These are phyloP conservation scores for Druceiella hillmani DNA, from an alignment of 2,888 invertebrate species.

Conservation along the genomic window DNA sequence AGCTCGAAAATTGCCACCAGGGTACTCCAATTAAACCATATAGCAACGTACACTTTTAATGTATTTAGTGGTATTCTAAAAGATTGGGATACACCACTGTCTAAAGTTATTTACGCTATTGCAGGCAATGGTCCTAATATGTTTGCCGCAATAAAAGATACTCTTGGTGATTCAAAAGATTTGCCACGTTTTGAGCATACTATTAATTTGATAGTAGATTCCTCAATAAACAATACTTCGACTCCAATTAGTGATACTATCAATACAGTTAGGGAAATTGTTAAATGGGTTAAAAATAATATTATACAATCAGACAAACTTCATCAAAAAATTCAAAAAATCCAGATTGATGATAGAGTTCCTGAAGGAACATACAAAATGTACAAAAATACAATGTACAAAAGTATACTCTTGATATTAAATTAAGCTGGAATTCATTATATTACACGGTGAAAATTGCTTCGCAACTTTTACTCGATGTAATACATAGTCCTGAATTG, in stretches of 20 bases:
- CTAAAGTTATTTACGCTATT: conserved; percentile 4
- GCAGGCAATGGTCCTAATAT: too few relatives aligned
- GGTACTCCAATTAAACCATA: conserved; percentile 4
- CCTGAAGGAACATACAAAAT: too few relatives aligned
- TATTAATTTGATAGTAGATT: too few relatives aligned
- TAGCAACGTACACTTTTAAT: conserved; percentile 6
- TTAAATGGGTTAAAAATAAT: too few relatives aligned
- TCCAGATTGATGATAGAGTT: conserved; percentile 7
- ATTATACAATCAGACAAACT: conserved; percentile 9
- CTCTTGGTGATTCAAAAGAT: too few relatives aligned
- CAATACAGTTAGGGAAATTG: too few relatives aligned
- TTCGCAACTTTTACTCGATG: conserved; percentile 15
- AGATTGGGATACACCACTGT: conserved; percentile 6
- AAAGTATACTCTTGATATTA: conserved; percentile 12
- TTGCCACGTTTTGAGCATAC: too few relatives aligned
- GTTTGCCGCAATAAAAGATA: too few relatives aligned
- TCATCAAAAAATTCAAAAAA: too few relatives aligned
- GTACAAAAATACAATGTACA: too few relatives aligned
- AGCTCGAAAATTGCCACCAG: conserved; percentile 7
- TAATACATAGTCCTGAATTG: conserved; percentile 14
- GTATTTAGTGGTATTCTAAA: conserved; percentile 4
- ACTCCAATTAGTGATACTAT: too few relatives aligned
- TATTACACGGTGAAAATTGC: conserved; percentile 15
- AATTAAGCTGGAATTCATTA: conserved; percentile 12
- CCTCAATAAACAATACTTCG: too few relatives aligned